Evolutionary conservation across 2,797 vertebrate species (phyloP), one percentile per base, ranked within the genome.

Genomic region (Natrix natrix): DNA sequence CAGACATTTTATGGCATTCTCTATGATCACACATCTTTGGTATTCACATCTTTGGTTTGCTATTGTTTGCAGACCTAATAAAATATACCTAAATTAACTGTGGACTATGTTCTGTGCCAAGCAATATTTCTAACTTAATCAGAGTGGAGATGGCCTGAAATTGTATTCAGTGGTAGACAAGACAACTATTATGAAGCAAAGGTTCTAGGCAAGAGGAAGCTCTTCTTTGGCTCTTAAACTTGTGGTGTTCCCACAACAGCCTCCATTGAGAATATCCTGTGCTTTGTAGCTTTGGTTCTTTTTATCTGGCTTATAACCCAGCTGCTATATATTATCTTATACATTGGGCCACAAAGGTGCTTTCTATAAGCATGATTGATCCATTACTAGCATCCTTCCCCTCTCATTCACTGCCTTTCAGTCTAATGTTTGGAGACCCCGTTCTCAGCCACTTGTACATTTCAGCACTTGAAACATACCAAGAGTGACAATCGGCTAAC

Each of bases 281-380:
- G 96, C 96, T 97, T 97, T 97, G 96, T 96, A 96, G 96, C 93
- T 95, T 96, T 95, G 96, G 94, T 96, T 96, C 96, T 95, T 95
- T 97, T 97, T 91, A 96, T 94, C 95, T 95, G 94, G 96, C 96
- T 97, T 97, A 95, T 97, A 97, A 97, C 95, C 97, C 97, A 97
- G 97, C 97, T 97, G 97, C 97, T 97, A 97, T 97, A 97, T 96
- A 97, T 97, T 97, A 97, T 96, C 97, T 97, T 97, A 97, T 97
- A 97, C 96, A 97, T 97, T 96, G 96, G 96, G 95, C 96, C 97
- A 97, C 97, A 97, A 97, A 97, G 96, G 96, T 97, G 95, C 96
- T 97, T 97, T 97, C 97, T 97, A 96, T 97, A 97, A 96, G 96
- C 96, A 96, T 88, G 97, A 97, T 92, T 96, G 97, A 97, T 97